Conservation (phyloP, 2,113 vertebrate genomes). For the Rafetus swinhoei region DNA sequence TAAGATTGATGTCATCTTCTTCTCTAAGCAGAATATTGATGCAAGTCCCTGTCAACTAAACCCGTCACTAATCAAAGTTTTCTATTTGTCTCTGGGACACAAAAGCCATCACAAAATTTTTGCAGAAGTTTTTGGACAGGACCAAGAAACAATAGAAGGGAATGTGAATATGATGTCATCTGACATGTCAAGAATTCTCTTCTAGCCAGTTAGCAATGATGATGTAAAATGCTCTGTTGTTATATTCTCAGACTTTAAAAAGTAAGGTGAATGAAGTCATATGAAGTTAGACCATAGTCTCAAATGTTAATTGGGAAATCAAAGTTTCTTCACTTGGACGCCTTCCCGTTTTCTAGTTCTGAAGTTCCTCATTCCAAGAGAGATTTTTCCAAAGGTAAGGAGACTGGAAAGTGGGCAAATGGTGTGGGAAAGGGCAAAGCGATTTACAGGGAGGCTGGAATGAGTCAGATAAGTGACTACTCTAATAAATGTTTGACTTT, state of each 20-base stretch:
- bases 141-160: not conserved
- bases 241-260: not conserved
- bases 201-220: not conserved
- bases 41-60: not conserved
- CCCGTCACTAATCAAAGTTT: not conserved
- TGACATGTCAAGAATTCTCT: not conserved
- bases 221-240: not conserved
- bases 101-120: not conserved
- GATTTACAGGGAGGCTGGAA: slow-evolving; percentile 64
- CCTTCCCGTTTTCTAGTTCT: slow-evolving; percentile 4
- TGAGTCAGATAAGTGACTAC: slow-evolving; percentile 69
- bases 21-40: not conserved
- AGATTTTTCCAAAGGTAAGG: slow-evolving; percentile 28
- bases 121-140: not conserved
- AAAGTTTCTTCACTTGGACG: not conserved
- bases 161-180: not conserved
- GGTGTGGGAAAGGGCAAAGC: slow-evolving; percentile 12
- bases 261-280: not conserved
- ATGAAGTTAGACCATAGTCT: not conserved
- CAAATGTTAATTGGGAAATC: not conserved
- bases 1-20: not conserved
- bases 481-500: slow-evolving; percentile 70
- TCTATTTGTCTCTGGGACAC: not conserved
- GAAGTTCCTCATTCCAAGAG: not conserved
- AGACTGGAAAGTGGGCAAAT: not conserved